Base-by-base conservation (phyloP, 2,113 vertebrate species). In the Lagopus muta region DNA sequence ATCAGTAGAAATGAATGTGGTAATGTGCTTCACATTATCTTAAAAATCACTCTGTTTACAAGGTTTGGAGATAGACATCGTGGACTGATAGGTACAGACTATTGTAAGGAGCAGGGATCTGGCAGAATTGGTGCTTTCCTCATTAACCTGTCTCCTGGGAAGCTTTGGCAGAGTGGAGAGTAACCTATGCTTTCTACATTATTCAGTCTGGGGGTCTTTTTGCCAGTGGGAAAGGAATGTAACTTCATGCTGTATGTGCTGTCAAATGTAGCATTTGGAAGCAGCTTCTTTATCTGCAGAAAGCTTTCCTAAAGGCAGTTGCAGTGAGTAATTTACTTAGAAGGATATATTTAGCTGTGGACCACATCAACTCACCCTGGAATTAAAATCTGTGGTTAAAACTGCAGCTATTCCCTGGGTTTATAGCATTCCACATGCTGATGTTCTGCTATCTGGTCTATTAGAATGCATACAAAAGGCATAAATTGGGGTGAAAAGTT, bases 251-350 rank as follows among this genome's bases (percentile, higher is more conserved):
- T 5, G 74, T 96, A 40, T 89, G 95, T 92, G 88, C 91, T 96
- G 93, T 95, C 94, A 94, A 82, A 95, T 1, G 22, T 13, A 82
- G 94, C 95, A 79, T 85, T 95, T 72, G 86, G 88, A 89, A 93
- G 21, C 88, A 82, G 92, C 89, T 79, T 93, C 88, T 97, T 88
- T 90, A 81, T 94, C 93, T 95, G 93, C 93, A 88, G 72, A 86
- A 75, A 95, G 93, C 95, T 95, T 90, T 95, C 86, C 93, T 93
- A 89, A 89, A 95, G 93, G 94, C 82, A 85, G 88, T 94, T 82
- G 95, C 93, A 78, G 67, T 90, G 94, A 95, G 91, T 92, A 92
- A 97, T 97, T 97, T 97, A 96, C 96, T 97, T 95, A 97, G 95
- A 90, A 86, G 92, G 97, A 96, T 97, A 96, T 97, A 95, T 96